Evolutionary conservation across 2,113 vertebrate species (phyloP).

Genomic region (Camarhynchus parvulus): DNA sequence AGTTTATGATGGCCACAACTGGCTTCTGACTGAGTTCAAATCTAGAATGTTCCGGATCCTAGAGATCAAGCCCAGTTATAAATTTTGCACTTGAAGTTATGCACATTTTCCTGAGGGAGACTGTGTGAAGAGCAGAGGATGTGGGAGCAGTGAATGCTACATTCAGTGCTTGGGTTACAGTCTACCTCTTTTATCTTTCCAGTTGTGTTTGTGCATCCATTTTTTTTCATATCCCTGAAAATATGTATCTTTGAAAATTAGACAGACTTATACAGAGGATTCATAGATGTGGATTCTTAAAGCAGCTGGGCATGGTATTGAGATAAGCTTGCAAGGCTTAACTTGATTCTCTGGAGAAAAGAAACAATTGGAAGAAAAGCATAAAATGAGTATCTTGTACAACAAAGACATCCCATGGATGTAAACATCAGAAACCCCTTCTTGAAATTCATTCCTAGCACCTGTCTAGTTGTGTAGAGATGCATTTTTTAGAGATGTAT

Average conservation of each 20-base stretch:
- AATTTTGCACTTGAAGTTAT: slow-evolving; percentile 1
- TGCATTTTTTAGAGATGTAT: not conserved
- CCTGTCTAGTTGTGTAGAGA: not conserved
- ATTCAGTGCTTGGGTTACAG: slow-evolving; percentile 30
- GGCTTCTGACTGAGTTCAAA: not conserved
- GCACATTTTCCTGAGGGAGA: not conserved
- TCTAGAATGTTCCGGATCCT: not conserved
- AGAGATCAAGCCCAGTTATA: not conserved
- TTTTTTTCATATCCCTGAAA: not conserved
- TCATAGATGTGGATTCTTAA: not conserved
- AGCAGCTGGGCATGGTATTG: slow-evolving; percentile 11
- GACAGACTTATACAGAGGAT: not conserved
- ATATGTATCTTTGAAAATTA: not conserved
- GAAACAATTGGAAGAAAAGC: slow-evolving; percentile 28
- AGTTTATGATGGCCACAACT: slow-evolving; percentile 1
- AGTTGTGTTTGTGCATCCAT: not conserved
- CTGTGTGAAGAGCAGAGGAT: not conserved
- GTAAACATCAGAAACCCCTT: not conserved
- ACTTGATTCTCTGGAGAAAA: not conserved
- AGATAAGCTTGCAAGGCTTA: not conserved
- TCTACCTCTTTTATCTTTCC: slow-evolving; percentile 7
- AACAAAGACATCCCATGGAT: not conserved
- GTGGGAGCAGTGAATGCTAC: not conserved
- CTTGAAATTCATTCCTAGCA: not conserved
- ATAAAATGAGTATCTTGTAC: not conserved